Evolutionary conservation across 2,113 vertebrate species (phyloP), one percentile per base, ranked within the genome.

Genomic region (Mobula hypostoma): DNA sequence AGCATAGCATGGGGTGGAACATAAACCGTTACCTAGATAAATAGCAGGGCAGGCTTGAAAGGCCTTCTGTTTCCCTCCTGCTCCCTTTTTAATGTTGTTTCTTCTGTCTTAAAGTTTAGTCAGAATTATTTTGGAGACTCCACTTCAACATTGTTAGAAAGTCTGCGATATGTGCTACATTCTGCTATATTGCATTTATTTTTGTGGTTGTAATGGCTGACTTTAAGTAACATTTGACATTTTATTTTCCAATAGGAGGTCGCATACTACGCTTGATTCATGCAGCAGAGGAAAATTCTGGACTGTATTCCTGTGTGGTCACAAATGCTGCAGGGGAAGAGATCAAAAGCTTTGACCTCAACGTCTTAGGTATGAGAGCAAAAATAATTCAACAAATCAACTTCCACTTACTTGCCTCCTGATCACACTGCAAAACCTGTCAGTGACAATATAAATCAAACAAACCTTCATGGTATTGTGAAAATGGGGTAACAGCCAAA

Each of bases 271-370:
- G 98, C 36, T 95, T 99, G 94, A 97, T 97, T 94, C 98, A 98
- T 11, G 95, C 96, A 0, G 95, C 96, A 14, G 94, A 94, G 0
- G 97, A 97, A 15, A 98, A 99, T 32, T 96, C 97, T 91, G 98
- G 98, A 94, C 97, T 83, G 63, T 99, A 99, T 61, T 97, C 97
- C 0, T 99, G 99, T 58, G 94, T 99, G 0, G 98, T 98, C 56
- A 98, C 97, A 40, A 99, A 98, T 8, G 95, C 96, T 68, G 99
- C 98, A 36, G 99, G 99, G 85, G 97, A 99, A 95, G 97, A 96
- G 74, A 97, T 96, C 94, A 99, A 98, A 95, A 95, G 95, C 94
- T 99, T 99, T 95, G 94, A 97, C 56, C 97, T 99, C 36, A 97
- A 97, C 72, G 95, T 99, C 83, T 96, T 99, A 56, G 98, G 99